Percentiles rank a stretch among this genome's conserved stretches.
Evolutionary conservation across 30 jellyfish, hydroid and myxozoan species (phyloP).

Genomic region (Haliclystus octoradiatus): DNA sequence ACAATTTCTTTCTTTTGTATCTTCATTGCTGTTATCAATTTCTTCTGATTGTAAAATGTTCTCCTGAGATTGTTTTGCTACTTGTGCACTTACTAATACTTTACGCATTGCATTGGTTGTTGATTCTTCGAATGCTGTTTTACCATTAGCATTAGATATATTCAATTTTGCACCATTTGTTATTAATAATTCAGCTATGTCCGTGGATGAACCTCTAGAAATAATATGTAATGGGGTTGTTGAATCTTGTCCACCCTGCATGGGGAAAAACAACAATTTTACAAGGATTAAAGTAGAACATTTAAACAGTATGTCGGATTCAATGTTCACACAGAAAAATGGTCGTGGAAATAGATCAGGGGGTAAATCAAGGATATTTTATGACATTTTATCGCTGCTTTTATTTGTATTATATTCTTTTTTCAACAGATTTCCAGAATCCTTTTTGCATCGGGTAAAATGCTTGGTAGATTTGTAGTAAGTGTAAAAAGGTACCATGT

Average conservation of each 20-base stretch:
- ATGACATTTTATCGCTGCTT: too few species aligned
- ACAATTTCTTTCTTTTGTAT: constrained; percentile 25
- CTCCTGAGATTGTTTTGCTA: constrained; percentile 12
- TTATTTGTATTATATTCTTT: too few species aligned
- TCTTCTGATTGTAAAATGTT: background rate
- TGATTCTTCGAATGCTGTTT: constrained; percentile 82
- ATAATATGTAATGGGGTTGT: constrained; percentile 64
- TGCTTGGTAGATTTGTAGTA: too few species aligned
- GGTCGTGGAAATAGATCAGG: too few species aligned
- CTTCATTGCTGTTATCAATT: constrained; percentile 51
- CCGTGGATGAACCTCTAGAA: constrained; percentile 20
- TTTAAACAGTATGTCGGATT: too few species aligned
- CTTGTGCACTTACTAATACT: constrained; percentile 39
- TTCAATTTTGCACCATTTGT: constrained; percentile 58
- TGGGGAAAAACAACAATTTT: background rate
- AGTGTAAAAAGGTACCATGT: too few species aligned
- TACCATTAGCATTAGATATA: constrained; percentile 43
- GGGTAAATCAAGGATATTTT: too few species aligned
- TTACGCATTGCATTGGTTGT: constrained; percentile 65
- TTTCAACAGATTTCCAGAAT: too few species aligned
- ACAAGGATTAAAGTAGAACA: too few species aligned
- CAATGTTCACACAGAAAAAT: too few species aligned
- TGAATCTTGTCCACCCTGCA: constrained; percentile 53
- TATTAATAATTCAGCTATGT: constrained; percentile 30
- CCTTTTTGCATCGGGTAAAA: too few species aligned